Evolutionary conservation across 2,113 vertebrate species (phyloP), one percentile per base, ranked within the genome.

Genomic region (Opisthocomus hoazin): DNA sequence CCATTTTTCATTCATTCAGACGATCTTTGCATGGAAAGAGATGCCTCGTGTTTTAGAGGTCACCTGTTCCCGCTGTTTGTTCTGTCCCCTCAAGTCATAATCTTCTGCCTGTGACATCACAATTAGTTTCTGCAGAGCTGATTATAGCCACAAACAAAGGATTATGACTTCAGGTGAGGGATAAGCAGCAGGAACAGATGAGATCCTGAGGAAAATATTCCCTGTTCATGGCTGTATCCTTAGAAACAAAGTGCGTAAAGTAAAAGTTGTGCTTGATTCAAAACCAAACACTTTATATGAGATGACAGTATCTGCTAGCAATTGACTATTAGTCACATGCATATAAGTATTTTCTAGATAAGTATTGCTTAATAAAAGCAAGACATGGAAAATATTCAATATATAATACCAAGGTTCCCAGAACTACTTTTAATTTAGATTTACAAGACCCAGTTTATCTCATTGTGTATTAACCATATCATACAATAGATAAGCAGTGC

Each of bases 111-210:
- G 94, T 98, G 96, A 98, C 97, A 98, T 97, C 97, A 98, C 90
- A 97, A 96, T 98, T 98, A 97, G 96, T 95, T 98, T 97, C 97
- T 94, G 90, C 75, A 79, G 97, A 97, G 97, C 86, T 97, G 94
- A 98, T 97, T 98, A 98, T 80, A 96, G 83, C 86, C 77, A 90
- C 66, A 93, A 79, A 92, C 89, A 94, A 96, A 97, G 68, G 94
- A 97, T 97, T 98, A 97, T 97, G 91, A 97, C 97, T 98, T 96
- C 80, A 96, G 95, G 91, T 96, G 96, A 96, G 92, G 89, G 84
- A 97, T 85, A 97, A 98, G 80, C 94, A 97, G 97, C 92, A 91
- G 96, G 96, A 92, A 81, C 69, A 92, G 73, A 97, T 93, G 93
- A 97, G 43, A 63, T 96, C 87, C 92, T 68, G 87, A 88, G 80